These are phyloP conservation scores for Pempheris klunzingeri DNA, from an alignment of 2,797 vertebrate species.

Conservation along the genomic window DNA sequence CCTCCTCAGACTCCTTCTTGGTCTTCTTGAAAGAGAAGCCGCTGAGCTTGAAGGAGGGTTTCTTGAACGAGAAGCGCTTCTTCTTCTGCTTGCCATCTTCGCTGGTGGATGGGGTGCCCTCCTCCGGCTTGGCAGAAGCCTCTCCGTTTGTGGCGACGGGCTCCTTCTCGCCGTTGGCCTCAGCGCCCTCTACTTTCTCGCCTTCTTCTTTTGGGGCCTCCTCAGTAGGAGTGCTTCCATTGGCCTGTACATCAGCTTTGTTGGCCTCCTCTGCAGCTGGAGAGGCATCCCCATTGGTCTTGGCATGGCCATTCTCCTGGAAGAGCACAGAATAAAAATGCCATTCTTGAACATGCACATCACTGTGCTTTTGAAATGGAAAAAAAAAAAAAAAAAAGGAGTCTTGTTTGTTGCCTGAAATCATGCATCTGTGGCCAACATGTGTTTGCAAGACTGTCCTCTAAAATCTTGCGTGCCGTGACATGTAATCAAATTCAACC, in stretches of 20 bases:
- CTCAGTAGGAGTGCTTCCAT: constrained; percentile 83
- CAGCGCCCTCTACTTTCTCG: constrained; percentile 85
- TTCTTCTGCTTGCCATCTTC: constrained; percentile 97
- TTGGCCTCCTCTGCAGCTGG: constrained; percentile 91
- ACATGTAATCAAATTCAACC: constrained; percentile 40
- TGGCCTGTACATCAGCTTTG: constrained; percentile 88
- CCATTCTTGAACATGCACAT: constrained; percentile 19
- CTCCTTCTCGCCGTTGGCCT: constrained; percentile 84
- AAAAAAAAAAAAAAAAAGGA: too few species aligned
- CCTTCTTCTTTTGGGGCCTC: constrained; percentile 82
- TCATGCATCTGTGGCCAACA: background rate
- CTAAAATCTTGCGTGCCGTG: constrained; percentile 11
- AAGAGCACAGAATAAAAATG: background rate
- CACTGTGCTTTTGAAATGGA: background rate
- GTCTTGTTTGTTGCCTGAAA: background rate
- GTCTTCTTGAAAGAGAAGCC: constrained; percentile 98
- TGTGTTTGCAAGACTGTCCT: background rate
- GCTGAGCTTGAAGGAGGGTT: constrained; percentile 96
- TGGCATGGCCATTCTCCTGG: constrained; percentile 96
- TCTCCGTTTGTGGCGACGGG: constrained; percentile 89
- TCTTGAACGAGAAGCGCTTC: constrained; percentile 99
- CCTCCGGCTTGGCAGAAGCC: constrained; percentile 89
- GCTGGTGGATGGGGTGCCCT: constrained; percentile 87
- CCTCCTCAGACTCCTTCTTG: constrained; percentile 94
- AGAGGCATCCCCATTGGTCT: constrained; percentile 94